Base-by-base conservation (phyloP, 37 sponge, comb jelly and placozoan species). In the Beroe ovata region DNA sequence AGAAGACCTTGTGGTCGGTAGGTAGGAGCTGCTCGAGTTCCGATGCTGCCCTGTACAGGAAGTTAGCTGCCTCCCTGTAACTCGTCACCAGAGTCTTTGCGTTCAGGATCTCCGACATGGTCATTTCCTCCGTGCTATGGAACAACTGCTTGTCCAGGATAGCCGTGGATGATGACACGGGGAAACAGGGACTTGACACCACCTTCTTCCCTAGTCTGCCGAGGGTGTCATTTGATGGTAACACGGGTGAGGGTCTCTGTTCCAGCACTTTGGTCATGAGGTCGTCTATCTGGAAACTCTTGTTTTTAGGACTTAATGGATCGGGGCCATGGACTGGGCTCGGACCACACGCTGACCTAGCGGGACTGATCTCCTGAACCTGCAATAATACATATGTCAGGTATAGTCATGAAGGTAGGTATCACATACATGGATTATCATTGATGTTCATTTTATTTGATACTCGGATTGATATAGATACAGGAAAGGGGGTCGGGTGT, bases 21-120 rank as follows among this genome's bases (percentile, higher is more conserved):
- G 84, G 84, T 11, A 77, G 23, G 39, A 77, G 54, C 28, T 77
- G 84, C 28, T 77, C 84, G 3, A 77, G 84, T 23, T 77, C 84
- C 1, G 58, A 47, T 41, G 84, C 84, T 4, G 84, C 84, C 32
- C 84, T 29, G 84, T 77, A 77, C n/a, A 77, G 38, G 20, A 77
- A 77, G 84, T 77, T 77, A 35, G 84, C 84, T 3, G 84, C 84
- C 22, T 77, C 71, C 54, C 84, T 39, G 58, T 77, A 77, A 25
- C 84, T 77, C 22, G 84, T 77, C 0, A 77, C 84, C 84, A 77
- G 84, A 77, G 84, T 77, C 47, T 77, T 77, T 25, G 84, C 84
- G 54, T 77, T 77, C 47, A 77, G 23, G 28, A 77, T 77, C 84
- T 77, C 84, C 41, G 84, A 36, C 84, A 77, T 77, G 54, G 36